A percentile compares a stretch with the other conserved stretches of the same genome.
phyloP scores from a whole-genome alignment of 2,113 vertebrate genomes.

The Athene cunicularia region DNA sequence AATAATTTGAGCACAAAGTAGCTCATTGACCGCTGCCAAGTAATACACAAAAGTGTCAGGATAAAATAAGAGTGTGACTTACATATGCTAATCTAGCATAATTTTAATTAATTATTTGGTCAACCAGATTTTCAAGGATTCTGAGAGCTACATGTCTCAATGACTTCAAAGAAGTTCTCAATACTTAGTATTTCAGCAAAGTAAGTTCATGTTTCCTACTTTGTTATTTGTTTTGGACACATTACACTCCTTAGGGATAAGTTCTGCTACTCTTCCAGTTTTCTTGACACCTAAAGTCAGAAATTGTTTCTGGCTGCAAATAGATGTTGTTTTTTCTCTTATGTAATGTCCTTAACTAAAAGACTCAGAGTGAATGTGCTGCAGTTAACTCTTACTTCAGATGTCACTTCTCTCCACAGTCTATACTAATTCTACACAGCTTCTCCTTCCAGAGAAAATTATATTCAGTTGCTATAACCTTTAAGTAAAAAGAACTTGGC shows the following conservation, averaged over 20 bases:
- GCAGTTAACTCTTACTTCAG: neutral
- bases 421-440: neutral
- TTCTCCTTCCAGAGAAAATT: conserved; percentile 34
- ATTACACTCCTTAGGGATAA: neutral
- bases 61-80: neutral
- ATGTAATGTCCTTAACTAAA: neutral
- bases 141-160: neutral
- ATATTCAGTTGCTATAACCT: conserved; percentile 35
- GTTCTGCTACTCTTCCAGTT: neutral
- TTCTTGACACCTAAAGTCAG: neutral
- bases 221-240: neutral
- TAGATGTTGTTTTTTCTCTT: neutral
- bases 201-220: neutral
- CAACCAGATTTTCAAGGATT: neutral
- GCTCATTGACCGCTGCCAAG: neutral
- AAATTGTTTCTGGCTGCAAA: conserved; percentile 59
- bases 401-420: neutral
- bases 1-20: neutral
- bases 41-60: neutral
- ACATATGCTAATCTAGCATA: neutral
- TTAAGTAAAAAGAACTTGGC: conserved; percentile 55
- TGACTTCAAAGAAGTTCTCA: neutral
- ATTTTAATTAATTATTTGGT: neutral
- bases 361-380: neutral
- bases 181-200: neutral